A percentile compares a stretch with the other conserved stretches of the same genome.
Conservation (phyloP, 2,113 vertebrate genomes). For the Propithecus coquereli region DNA sequence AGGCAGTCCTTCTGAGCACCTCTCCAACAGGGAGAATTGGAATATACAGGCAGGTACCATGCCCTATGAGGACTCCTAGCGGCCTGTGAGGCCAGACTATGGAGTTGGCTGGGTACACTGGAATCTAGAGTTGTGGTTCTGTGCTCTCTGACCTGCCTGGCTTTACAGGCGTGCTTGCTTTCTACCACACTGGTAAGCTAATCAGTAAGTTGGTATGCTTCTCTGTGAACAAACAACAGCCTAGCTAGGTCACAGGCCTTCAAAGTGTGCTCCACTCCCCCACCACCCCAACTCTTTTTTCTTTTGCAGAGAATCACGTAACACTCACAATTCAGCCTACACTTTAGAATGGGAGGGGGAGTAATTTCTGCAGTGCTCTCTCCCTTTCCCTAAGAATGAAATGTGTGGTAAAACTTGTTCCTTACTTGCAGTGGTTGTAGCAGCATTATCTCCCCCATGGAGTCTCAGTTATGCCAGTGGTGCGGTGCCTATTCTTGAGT, state of each 20-base stretch:
- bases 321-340: not conserved
- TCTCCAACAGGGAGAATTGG: not conserved
- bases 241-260: not conserved
- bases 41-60: not conserved
- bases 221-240: not conserved
- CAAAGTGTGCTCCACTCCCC: not conserved
- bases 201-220: not conserved
- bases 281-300: not conserved
- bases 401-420: not conserved
- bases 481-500: not conserved
- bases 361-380: not conserved
- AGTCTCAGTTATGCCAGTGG: not conserved
- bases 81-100: not conserved
- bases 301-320: not conserved
- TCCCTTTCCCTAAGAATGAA: not conserved
- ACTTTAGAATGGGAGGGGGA: not conserved
- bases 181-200: not conserved
- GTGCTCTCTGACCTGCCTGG: not conserved
- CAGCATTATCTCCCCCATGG: not conserved
- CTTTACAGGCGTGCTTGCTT: not conserved
- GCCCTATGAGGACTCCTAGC: not conserved
- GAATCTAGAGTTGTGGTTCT: not conserved
- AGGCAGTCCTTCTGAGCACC: not conserved
- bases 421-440: not conserved
- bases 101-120: not conserved